Conservation (phyloP, 1,140 invertebrate species). For the Physella acuta region DNA sequence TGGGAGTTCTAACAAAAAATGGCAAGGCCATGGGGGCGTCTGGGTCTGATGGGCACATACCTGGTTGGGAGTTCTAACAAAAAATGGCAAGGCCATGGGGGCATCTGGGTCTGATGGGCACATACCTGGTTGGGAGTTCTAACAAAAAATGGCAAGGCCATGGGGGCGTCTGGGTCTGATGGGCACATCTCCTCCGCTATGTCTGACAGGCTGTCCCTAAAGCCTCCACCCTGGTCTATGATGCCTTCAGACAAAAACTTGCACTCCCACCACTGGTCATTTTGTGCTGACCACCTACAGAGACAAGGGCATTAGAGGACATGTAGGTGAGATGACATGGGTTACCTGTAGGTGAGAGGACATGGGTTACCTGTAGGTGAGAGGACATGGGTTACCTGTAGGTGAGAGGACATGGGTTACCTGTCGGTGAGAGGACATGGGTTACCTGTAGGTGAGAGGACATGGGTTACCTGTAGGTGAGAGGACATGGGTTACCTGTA, state of each 20-base stretch:
- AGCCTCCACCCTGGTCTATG: constrained; percentile 61
- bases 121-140: constrained; percentile 60
- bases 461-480: no score
- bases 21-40: no score
- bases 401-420: no score
- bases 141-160: constrained; percentile 57
- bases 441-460: no score
- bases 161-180: constrained; percentile 39
- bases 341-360: no score
- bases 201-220: constrained; percentile 60
- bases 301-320: no score
- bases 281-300: constrained; percentile 50
- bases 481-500: no score
- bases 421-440: no score
- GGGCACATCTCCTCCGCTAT: constrained; percentile 61
- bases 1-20: background rate
- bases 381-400: no score
- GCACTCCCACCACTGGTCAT: constrained; percentile 62
- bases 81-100: no score
- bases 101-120: constrained; percentile 51
- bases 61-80: background rate
- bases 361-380: no score
- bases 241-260: constrained; percentile 60
- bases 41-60: background rate
- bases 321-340: no score